These are phyloP conservation scores for Microctenopoma stevenorrisi DNA, from an alignment of 2,797 vertebrate genomes.

Conservation along the genomic window DNA sequence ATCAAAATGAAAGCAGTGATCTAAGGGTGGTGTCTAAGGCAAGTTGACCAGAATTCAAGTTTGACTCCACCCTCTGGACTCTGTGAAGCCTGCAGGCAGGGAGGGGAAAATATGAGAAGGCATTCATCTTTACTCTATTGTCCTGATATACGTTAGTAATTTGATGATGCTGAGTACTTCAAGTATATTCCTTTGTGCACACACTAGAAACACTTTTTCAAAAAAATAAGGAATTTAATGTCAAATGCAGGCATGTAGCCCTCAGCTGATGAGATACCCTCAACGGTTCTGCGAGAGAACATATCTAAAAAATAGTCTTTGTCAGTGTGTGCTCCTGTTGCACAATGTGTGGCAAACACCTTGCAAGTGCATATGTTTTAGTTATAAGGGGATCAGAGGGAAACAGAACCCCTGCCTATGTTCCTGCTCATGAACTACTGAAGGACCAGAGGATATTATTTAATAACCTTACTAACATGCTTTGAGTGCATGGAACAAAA, in stretches of 20 bases:
- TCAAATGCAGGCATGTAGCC: background rate
- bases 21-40: background rate
- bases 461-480: slow-evolving; percentile 42
- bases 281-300: background rate
- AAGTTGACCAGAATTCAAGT: slow-evolving; percentile 23
- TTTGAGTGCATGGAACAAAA: slow-evolving; percentile 9
- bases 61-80: slow-evolving; percentile 23
- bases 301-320: background rate
- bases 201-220: background rate
- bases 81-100: slow-evolving; percentile 4
- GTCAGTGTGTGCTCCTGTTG: background rate
- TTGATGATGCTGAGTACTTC: background rate
- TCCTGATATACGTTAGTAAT: background rate
- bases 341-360: slow-evolving; percentile 29
- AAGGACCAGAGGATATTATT: slow-evolving; percentile 45
- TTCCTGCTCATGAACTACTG: slow-evolving; percentile 26
- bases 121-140: background rate
- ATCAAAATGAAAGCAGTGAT: background rate
- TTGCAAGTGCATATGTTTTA: slow-evolving; percentile 39
- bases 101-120: slow-evolving; percentile 10
- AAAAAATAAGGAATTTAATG: background rate
- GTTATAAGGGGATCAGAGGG: slow-evolving; percentile 40
- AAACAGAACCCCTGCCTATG: slow-evolving; percentile 25
- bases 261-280: background rate
- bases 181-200: background rate